Base-by-base conservation (phyloP, 2,888 invertebrate genomes). In the Eupithecia subumbrata region DNA sequence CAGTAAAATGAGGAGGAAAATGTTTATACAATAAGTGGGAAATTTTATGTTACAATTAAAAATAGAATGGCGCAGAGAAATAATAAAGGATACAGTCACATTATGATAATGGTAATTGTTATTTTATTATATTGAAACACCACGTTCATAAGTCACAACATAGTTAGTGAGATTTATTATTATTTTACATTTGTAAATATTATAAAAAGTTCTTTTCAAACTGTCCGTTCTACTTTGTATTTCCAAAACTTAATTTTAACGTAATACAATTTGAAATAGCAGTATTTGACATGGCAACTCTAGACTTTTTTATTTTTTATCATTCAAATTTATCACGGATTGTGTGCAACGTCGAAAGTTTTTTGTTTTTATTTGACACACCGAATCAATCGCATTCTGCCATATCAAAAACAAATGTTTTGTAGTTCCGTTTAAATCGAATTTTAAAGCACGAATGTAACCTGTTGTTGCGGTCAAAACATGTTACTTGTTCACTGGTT, bases 391-490 rank as follows among this genome's bases (percentile, higher is more conserved):
- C 14, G 1, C 43, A 43, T 63, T 63, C 14, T 80, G 69, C 86
- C 85, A 75, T 81, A 80, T 87, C 87, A 84, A 84, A 12, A n/a
- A 30, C 45, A 74, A 74, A 75, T 74, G 72, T 76, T 77, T 83
- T 75, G 68, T 70, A 70, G 75, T 71, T 85, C 77, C 56, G 73
- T 75, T 76, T 66, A 74, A 81, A 82, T 82, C 82, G 81, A 82
- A 82, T 87, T 87, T 84, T 87, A 86, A 86, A 85, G 80, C 81
- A 80, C 77, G 81, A 82, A 80, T n/a, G 83, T 84, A 85, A 87
- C 87, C 85, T 82, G 88, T 86, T 87, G 86, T 85, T 83, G 85
- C 86, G 82, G 83, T 82, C 83, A 81, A 78, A 78, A 83, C 81
- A 76, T 83, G 83, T 78, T 80, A 81, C 78, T 80, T 73, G 77